Conservation (phyloP, 2,113 vertebrate genomes). For the Sigmodon hispidus region DNA sequence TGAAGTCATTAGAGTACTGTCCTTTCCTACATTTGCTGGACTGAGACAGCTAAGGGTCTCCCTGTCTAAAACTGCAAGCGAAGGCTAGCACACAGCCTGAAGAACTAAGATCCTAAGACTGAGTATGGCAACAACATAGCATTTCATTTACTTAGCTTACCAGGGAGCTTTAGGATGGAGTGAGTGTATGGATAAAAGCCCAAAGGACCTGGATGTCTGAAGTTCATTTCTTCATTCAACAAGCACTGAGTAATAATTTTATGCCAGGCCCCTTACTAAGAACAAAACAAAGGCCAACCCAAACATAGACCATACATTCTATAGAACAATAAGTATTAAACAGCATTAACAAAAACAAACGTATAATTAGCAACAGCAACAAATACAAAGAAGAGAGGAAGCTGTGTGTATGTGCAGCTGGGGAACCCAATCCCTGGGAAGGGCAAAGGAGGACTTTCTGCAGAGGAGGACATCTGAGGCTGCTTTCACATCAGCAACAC, state of each 20-base stretch:
- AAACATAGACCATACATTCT: background rate
- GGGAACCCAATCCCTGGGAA: background rate
- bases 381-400: background rate
- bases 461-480: background rate
- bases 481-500: background rate
- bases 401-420: too few species aligned
- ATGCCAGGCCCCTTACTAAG: background rate
- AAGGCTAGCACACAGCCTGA: background rate
- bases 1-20: background rate
- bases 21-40: background rate
- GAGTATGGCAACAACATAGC: background rate
- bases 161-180: background rate
- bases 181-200: background rate
- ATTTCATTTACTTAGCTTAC: slow-evolving; percentile 17
- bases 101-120: slow-evolving; percentile 49
- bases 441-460: background rate
- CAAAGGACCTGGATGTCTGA: background rate
- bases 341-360: slow-evolving; percentile 27
- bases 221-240: slow-evolving; percentile 23
- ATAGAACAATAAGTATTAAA: slow-evolving; percentile 30
- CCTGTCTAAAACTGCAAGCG: slow-evolving; percentile 17
- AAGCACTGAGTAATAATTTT: background rate
- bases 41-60: background rate
- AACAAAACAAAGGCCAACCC: slow-evolving; percentile 30
- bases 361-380: background rate